Conservation (phyloP, 1,140 invertebrate genomes). For the Conus betulinus region DNA sequence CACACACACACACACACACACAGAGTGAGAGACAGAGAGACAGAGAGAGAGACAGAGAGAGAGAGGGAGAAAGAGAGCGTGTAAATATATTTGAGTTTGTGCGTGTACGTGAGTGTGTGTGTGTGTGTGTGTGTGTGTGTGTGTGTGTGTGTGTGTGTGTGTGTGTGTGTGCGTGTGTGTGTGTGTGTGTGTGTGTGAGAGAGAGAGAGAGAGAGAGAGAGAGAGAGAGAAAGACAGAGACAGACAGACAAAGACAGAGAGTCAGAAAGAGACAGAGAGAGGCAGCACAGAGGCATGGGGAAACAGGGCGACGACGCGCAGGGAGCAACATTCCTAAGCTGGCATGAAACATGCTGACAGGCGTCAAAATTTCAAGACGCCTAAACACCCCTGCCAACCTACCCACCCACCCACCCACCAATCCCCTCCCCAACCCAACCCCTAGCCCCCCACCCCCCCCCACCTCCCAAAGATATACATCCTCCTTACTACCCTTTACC, state of each 20-base stretch:
- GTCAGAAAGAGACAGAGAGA: constrained; percentile 15
- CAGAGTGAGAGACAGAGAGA: not conserved
- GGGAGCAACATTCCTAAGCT: not conserved
- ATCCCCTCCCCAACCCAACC: not conserved
- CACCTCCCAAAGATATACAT: not conserved
- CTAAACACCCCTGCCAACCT: not conserved
- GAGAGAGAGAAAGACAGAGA: not conserved
- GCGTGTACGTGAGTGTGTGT: not conserved
- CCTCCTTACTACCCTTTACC: not conserved
- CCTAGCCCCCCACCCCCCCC: not conserved
- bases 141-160: constrained; percentile 11
- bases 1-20: not conserved
- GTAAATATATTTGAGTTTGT: no score
- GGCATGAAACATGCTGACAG: not conserved
- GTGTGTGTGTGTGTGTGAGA: not conserved
- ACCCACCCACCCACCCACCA: not conserved
- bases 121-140: not conserved
- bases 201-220: not conserved
- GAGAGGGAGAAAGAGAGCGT: not conserved
- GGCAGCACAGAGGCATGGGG: not conserved
- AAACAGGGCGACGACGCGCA: not conserved
- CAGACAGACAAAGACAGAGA: not conserved
- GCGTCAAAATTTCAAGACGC: constrained; percentile 5
- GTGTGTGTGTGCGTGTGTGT: constrained; percentile 8
- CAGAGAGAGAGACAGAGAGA: not conserved